Evolutionary conservation across 2,797 vertebrate species (phyloP).

Genomic region (Octomys mimax): DNA sequence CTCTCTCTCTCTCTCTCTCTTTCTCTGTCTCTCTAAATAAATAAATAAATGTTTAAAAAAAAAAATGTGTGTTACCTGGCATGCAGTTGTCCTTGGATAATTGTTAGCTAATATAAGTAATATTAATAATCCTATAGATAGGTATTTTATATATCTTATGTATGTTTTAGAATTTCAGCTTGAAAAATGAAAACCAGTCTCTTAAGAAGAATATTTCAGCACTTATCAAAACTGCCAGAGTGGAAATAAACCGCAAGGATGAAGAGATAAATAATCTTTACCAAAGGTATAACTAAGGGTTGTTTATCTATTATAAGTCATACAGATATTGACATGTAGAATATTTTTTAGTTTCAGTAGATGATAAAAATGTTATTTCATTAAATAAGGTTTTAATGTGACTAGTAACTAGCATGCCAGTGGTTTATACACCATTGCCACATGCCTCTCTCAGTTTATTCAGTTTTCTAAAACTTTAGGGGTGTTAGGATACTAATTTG

Average conservation of each 20-base stretch:
- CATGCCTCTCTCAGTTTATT: conserved; percentile 31
- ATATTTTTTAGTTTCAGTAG: conserved; percentile 58
- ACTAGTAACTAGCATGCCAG: conserved; percentile 1
- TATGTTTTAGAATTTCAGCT: conserved; percentile 91
- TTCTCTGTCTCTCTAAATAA: too few species aligned
- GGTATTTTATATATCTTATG: conserved; percentile 81
- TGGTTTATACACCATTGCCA: background rate
- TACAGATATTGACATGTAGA: background rate
- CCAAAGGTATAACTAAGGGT: conserved; percentile 89
- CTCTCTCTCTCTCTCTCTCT: too few species aligned
- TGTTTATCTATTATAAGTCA: conserved; percentile 55
- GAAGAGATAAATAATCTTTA: conserved; percentile 95
- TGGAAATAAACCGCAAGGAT: conserved; percentile 97
- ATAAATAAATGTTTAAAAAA: too few species aligned
- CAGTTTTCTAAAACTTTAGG: conserved; percentile 41
- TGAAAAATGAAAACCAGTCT: conserved; percentile 94
- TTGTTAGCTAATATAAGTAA: conserved; percentile 35
- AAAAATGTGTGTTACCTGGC: conserved; percentile 28
- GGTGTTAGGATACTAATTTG: conserved; percentile 29
- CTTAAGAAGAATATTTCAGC: conserved; percentile 99
- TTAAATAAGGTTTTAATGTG: conserved; percentile 38
- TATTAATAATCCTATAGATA: conserved; percentile 34
- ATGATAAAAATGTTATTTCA: conserved; percentile 32
- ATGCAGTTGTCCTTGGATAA: conserved; percentile 22
- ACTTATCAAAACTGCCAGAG: conserved; percentile 96